phyloP scores from a whole-genome alignment of 2,113 vertebrate species.

The Labeo catla region DNA sequence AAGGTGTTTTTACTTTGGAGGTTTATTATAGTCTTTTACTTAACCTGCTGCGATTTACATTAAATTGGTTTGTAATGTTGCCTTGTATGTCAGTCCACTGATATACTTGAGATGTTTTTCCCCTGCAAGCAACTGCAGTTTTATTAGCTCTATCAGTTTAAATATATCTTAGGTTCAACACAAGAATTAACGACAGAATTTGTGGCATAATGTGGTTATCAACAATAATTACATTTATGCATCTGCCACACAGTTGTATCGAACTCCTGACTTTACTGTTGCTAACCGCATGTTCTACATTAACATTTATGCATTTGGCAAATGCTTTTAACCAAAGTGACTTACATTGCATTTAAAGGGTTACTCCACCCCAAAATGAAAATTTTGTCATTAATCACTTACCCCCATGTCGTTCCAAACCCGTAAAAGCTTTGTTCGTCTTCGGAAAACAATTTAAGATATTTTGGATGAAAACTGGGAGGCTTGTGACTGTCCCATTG shows the following conservation, averaged over 20 bases:
- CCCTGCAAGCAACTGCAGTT: background rate
- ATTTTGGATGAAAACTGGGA: no score
- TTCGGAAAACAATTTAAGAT: no score
- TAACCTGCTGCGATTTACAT: constrained; percentile 10
- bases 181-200: background rate
- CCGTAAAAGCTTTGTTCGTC: no score
- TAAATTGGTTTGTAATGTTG: background rate
- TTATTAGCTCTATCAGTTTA: constrained; percentile 12
- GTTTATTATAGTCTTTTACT: background rate
- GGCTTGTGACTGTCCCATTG: no score
- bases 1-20: constrained; percentile 22
- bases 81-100: constrained; percentile 11
- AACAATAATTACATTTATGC: background rate
- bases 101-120: background rate
- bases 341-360: background rate
- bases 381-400: no score
- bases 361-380: no score
- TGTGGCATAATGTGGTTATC: background rate
- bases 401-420: no score
- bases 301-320: background rate
- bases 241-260: background rate
- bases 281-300: background rate
- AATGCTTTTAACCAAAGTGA: background rate
- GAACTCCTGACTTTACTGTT: background rate
- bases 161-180: background rate